Conservation (phyloP, 2,888 invertebrate species). For the Physocephala rufipes region DNA sequence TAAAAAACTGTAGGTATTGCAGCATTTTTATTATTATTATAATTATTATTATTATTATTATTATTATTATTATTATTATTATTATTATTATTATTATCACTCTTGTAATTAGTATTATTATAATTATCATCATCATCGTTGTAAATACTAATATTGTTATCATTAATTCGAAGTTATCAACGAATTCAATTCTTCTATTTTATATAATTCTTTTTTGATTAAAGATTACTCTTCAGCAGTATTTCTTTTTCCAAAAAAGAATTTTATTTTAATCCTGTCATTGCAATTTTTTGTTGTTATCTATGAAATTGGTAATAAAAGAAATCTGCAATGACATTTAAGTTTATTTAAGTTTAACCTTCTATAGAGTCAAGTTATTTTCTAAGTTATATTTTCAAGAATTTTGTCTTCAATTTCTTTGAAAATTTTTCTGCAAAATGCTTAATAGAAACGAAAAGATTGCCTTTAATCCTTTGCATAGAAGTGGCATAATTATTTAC, state of each 20-base stretch:
- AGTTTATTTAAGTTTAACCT: neutral
- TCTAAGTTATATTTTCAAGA: conserved; percentile 53
- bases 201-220: conserved; percentile 31
- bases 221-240: conserved; percentile 12
- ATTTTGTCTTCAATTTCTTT: conserved; percentile 64
- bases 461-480: conserved; percentile 49
- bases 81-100: no score
- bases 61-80: no score
- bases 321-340: neutral
- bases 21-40: no score
- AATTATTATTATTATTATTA: no score
- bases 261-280: no score
- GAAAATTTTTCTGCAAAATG: conserved; percentile 57
- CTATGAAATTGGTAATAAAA: conserved; percentile 1
- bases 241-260: conserved; percentile 31
- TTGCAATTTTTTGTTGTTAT: no score
- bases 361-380: neutral
- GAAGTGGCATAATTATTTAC: conserved; percentile 2
- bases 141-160: no score
- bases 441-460: conserved; percentile 44
- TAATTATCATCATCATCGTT: no score
- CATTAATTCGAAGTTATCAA: no score
- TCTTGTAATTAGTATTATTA: no score
- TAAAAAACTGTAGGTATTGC: no score
- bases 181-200: conserved; percentile 7